Base-by-base conservation (phyloP, 2,797 vertebrate genomes). In the Sebastes cheni region DNA sequence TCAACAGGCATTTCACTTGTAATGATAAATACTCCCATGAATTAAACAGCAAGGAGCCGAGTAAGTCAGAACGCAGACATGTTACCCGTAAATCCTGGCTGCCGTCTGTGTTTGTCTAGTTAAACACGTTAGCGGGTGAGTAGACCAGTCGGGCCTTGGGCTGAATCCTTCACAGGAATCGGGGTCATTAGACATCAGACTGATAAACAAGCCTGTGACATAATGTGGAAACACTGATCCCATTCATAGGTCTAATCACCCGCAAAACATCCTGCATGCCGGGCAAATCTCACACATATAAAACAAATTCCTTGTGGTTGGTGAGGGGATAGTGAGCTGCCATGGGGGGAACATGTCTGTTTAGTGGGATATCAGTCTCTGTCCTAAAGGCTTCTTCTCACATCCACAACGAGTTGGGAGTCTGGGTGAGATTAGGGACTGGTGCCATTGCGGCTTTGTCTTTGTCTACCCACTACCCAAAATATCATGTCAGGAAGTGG, bases 161-260 rank as follows among this genome's bases (percentile, higher is more conserved):
- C 85, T 78, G 70, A 87, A 90, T 86, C 64, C 85, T 85, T 91
- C 74, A 67, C 83, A 86, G 83, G 81, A 87, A 88, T 80, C 34
- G 20, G 84, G 83, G 81, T 89, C 87, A 87, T 91, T 91, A 91
- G 83, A 83, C 89, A 89, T 86, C 82, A 75, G 87, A 87, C 86
- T 89, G 92, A 95, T 93, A 91, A 93, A 94, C 90, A 93, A 82
- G 84, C 62, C 83, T 12, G 88, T 95, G 93, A 95, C 91, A 94
- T 93, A 93, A 93, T 93, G 91, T 94, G 95, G 95, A 95, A 96
- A 96, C 93, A 95, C 86, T 95, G 92, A 95, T 89, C 88, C 92
- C 91, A 93, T 93, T 93, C 90, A 93, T 79, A 70, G 80, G 83
- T 90, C 91, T 92, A 91, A 82, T 92, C 88, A 84, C 84, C 92